Evolutionary conservation across 2,888 invertebrate genomes (phyloP), one percentile per base, ranked within the genome.

Genomic region (Chaetogeoica ovagalla): DNA sequence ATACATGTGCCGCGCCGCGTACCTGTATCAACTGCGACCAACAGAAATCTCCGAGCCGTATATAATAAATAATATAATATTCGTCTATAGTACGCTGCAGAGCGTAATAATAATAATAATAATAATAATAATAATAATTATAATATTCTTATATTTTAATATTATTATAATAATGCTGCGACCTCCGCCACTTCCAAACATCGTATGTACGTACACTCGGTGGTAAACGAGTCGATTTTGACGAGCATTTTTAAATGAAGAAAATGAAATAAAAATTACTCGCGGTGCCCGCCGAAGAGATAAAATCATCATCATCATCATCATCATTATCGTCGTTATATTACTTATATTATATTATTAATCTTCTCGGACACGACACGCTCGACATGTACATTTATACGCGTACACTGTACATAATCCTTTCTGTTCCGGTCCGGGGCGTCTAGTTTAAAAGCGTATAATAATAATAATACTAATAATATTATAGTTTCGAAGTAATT

Each of bases 101-200:
- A 30, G 30, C 30, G 30, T 30, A 30, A 30, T 30, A 30, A 30
- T 30, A 30, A 30, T 30, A n/a, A n/a, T n/a, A n/a, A n/a, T n/a
- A n/a, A n/a, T n/a, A n/a, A n/a, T n/a, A n/a, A n/a, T n/a, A n/a
- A n/a, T n/a, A n/a, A 39, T 74, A 74, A 74, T 74, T 74, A 74
- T 65, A 74, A 65, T 74, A 74, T 65, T 65, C 74, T 65, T 74
- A 74, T 74, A 65, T 74, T 39, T 65, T 74, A 73, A 55, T 39
- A 65, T 74, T 65, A 19, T 70, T 57, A 74, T 55, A 57, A 57
- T 57, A 55, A 69, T 37, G 69, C n/a, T 1, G 30, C 30, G 30
- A 4, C 30, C 30, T 30, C 30, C 4, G 2, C 30, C 30, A 4
- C 30, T 4, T 30, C 30, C 30, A 4, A 30, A 30, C n/a, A 19